phyloP scores from a whole-genome alignment of 2,113 vertebrate species.

The Cygnus atratus region DNA sequence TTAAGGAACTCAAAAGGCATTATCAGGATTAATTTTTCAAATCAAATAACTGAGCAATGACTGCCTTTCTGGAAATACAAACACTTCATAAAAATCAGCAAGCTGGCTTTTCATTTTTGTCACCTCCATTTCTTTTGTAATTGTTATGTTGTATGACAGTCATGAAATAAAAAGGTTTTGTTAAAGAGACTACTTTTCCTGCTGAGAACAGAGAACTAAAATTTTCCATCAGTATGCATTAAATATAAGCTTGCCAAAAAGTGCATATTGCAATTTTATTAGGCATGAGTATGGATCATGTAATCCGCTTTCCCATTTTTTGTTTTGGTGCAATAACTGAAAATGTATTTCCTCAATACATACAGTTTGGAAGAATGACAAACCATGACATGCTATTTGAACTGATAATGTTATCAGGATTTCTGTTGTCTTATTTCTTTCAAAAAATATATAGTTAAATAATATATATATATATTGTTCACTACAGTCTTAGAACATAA shows the following conservation, averaged over 20 bases:
- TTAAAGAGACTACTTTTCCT: constrained; percentile 51
- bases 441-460: not conserved
- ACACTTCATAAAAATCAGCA: constrained; percentile 54
- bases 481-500: not conserved
- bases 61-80: constrained; percentile 42
- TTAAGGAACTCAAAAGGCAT: constrained; percentile 66
- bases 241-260: constrained; percentile 71
- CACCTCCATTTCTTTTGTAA: constrained; percentile 58
- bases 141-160: constrained; percentile 67
- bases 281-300: constrained; percentile 57
- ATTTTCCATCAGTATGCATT: constrained; percentile 65
- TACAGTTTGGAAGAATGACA: constrained; percentile 53
- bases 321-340: constrained; percentile 55
- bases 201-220: constrained; percentile 56
- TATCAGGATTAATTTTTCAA: constrained; percentile 70
- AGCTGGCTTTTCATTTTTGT: constrained; percentile 38
- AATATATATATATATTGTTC: not conserved
- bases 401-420: constrained; percentile 46
- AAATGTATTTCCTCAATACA: constrained; percentile 66
- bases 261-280: constrained; percentile 60
- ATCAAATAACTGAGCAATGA: constrained; percentile 60
- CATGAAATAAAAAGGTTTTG: constrained; percentile 64
- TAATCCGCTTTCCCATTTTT: constrained; percentile 66
- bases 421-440: constrained; percentile 32
- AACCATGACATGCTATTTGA: constrained; percentile 17